phyloP scores from a whole-genome alignment of 2,888 invertebrate species.

The Cyclophora albipunctata region DNA sequence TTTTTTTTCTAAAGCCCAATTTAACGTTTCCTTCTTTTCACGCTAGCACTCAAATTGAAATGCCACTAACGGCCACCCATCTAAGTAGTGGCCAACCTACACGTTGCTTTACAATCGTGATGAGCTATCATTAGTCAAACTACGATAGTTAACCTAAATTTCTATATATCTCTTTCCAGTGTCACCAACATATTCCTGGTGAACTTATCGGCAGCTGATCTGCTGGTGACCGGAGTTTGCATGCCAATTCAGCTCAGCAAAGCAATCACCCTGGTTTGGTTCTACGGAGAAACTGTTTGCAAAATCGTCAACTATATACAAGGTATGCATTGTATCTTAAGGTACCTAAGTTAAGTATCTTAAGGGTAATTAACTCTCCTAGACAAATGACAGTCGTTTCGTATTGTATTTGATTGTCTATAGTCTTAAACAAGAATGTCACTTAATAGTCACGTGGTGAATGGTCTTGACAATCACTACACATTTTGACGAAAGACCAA shows the following conservation, averaged over 20 bases:
- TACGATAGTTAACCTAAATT: background rate
- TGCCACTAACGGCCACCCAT: no score
- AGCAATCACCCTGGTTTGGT: conserved; percentile 81
- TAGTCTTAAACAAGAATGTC: no score
- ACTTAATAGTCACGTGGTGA: no score
- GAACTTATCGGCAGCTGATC: conserved; percentile 82
- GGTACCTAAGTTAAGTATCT: no score
- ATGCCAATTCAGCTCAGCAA: conserved; percentile 85
- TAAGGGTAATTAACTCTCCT: no score
- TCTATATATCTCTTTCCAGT: conserved; percentile 63
- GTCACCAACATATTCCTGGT: conserved; percentile 85
- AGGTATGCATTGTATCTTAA: conserved; percentile 47
- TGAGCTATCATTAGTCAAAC: background rate
- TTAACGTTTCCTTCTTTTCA: no score
- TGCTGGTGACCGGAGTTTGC: conserved; percentile 81
- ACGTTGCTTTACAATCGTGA: background rate
- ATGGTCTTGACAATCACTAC: no score
- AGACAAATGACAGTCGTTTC: no score
- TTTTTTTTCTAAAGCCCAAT: no score
- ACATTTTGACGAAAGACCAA: no score
- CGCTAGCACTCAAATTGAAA: no score
- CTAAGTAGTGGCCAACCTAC: background rate
- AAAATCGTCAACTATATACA: conserved; percentile 83
- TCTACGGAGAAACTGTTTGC: conserved; percentile 83
- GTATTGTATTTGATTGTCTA: no score